A percentile compares a stretch with the other conserved stretches of the same genome.
These are phyloP conservation scores for Erebia ligea DNA, from an alignment of 2,888 invertebrate species.

Conservation along the genomic window DNA sequence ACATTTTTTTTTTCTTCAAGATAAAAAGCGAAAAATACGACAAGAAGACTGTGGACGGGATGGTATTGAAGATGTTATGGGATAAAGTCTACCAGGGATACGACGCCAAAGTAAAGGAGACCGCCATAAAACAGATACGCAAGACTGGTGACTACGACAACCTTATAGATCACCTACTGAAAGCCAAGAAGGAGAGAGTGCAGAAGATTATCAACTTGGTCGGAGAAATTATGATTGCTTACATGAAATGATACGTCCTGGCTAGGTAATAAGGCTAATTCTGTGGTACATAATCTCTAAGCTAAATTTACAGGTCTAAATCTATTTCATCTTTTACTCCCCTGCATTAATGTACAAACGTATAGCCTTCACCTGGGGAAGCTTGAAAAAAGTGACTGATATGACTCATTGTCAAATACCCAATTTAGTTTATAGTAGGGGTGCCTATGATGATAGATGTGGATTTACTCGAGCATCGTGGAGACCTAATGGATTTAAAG, in stretches of 20 bases:
- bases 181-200: conserved; percentile 63
- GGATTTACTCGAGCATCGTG: no score
- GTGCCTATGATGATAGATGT: no score
- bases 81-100: conserved; percentile 64
- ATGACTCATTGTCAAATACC: no score
- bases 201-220: conserved; percentile 58
- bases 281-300: no score
- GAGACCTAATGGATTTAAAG: no score
- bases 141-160: conserved; percentile 62
- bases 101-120: conserved; percentile 59
- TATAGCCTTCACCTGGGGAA: no score
- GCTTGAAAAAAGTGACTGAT: no score
- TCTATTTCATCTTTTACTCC: no score
- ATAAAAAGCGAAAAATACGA: conserved; percentile 50
- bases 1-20: conserved; percentile 48
- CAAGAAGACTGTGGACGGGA: conserved; percentile 64
- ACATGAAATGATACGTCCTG: conserved; percentile 49
- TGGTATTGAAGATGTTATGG: conserved; percentile 70
- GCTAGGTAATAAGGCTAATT: no score
- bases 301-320: no score
- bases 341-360: no score
- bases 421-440: no score
- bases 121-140: conserved; percentile 60
- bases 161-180: conserved; percentile 55
- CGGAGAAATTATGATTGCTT: conserved; percentile 62